Evolutionary conservation across 1,140 invertebrate species (phyloP), one percentile per base, ranked within the genome.

Genomic region (Drosophila mayri): DNA sequence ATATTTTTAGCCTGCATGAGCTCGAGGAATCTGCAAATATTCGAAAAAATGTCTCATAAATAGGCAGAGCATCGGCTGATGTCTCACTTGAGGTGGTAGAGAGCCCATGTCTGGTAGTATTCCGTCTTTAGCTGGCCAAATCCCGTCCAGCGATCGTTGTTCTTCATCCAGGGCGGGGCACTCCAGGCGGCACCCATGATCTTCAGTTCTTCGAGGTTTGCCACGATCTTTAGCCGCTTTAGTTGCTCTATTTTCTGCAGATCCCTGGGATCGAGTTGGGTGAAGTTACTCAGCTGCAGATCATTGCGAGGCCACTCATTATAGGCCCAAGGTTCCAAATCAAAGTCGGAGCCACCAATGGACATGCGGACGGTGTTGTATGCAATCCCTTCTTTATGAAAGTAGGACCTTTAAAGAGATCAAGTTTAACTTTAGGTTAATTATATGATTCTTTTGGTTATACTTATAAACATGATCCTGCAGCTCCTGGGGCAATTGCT

Each of bases 151-250:
- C 93, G 92, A 22, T 95, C 93, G 78, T 96, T 97, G 0, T 95
- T 96, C 93, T 99, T 99, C 98, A 99, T 99, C 98, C 98, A 99
- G 4, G 94, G 92, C 0, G 98, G 98, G 0, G 98, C 95, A 66
- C 95, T 96, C 98, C 98, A 99, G 0, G 96, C 94, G 6, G 95
- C 94, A 0, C 94, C 95, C 79, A 98, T 93, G 1, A 98, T 93
- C 76, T 73, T 94, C 78, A 81, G 49, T 12, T 83, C 55, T 5
- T 79, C 28, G 1, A 92, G 38, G 5, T 68, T 4, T 1, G 78
- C 60, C 8, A 92, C 57, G 2, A 14, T 22, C n/a, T 90, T 92
- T 0, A 93, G 30, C 0, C 92, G 73, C 8, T 90, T 44, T 1
- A 93, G 46, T 57, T 93, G 92, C n/a, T 81, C 25, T 3, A 91